Percentiles rank a stretch among this genome's conserved stretches.
Conservation (phyloP, 2,797 vertebrate genomes). For the Poeciliopsis presidionis region DNA sequence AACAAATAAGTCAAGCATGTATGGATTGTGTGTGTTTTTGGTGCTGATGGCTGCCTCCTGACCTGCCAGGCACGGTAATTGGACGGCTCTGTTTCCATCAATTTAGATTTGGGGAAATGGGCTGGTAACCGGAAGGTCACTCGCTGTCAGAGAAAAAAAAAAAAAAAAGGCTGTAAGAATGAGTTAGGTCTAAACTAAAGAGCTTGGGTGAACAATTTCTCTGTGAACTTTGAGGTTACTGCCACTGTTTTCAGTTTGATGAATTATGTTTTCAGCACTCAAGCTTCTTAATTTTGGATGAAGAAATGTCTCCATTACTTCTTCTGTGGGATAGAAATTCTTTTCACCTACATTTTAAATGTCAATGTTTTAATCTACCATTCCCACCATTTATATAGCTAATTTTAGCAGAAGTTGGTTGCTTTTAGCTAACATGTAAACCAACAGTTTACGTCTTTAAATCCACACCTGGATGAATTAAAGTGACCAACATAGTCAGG, state of each 20-base stretch:
- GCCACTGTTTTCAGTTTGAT: background rate
- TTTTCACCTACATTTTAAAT: background rate
- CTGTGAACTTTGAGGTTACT: background rate
- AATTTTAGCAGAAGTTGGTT: background rate
- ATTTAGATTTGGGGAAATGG: constrained; percentile 30
- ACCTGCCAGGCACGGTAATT: constrained; percentile 14
- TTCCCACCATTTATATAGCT: background rate
- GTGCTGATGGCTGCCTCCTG: constrained; percentile 26
- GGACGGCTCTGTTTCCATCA: constrained; percentile 42
- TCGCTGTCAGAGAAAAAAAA: background rate
- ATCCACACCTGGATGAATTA: background rate
- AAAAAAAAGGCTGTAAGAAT: constrained; percentile 24
- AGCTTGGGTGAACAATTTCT: background rate
- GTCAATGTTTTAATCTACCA: background rate
- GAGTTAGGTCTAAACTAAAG: background rate
- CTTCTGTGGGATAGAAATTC: background rate
- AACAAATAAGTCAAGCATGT: constrained; percentile 25
- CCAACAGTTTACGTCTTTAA: background rate
- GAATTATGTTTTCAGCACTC: background rate
- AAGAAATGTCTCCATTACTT: background rate
- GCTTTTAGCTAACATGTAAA: background rate
- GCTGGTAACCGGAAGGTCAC: constrained; percentile 10
- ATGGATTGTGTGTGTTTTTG: constrained; percentile 19
- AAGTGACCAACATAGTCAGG: too few relatives aligned
- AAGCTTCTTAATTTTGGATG: background rate